Conservation (phyloP, 2,888 invertebrate genomes). For the Zootermopsis nevadensis region DNA sequence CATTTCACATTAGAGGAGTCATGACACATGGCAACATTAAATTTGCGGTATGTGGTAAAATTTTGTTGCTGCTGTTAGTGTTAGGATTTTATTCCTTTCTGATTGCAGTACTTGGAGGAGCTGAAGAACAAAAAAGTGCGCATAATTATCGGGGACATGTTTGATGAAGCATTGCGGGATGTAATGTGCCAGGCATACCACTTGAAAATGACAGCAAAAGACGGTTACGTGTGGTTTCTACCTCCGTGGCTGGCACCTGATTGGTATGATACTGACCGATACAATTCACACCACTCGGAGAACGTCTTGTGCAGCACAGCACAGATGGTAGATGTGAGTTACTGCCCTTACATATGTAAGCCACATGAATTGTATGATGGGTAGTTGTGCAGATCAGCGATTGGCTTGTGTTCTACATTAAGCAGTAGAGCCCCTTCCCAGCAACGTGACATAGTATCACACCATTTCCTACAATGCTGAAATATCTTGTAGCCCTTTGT, state of each 20-base stretch:
- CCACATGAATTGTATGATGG: too few relatives aligned
- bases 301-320: slow-evolving; percentile 70
- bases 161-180: slow-evolving; percentile 76
- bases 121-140: slow-evolving; percentile 74
- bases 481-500: too few relatives aligned
- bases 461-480: too few relatives aligned
- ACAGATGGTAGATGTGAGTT: slow-evolving; percentile 68
- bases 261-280: slow-evolving; percentile 72
- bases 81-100: neutral
- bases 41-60: too few relatives aligned
- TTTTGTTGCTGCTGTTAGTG: too few relatives aligned
- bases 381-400: too few relatives aligned
- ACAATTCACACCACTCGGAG: slow-evolving; percentile 62
- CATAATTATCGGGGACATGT: slow-evolving; percentile 84
- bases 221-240: slow-evolving; percentile 85
- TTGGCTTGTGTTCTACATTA: too few relatives aligned
- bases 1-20: too few relatives aligned
- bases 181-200: slow-evolving; percentile 86
- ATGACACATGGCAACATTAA: too few relatives aligned
- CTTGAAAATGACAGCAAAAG: slow-evolving; percentile 74
- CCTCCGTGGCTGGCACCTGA: slow-evolving; percentile 76
- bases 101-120: slow-evolving; percentile 65
- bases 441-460: too few relatives aligned
- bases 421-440: too few relatives aligned
- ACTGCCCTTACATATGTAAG: too few relatives aligned